These are phyloP conservation scores for Ennomos quercinarius DNA, from an alignment of 2,888 invertebrate genomes.

Conservation along the genomic window DNA sequence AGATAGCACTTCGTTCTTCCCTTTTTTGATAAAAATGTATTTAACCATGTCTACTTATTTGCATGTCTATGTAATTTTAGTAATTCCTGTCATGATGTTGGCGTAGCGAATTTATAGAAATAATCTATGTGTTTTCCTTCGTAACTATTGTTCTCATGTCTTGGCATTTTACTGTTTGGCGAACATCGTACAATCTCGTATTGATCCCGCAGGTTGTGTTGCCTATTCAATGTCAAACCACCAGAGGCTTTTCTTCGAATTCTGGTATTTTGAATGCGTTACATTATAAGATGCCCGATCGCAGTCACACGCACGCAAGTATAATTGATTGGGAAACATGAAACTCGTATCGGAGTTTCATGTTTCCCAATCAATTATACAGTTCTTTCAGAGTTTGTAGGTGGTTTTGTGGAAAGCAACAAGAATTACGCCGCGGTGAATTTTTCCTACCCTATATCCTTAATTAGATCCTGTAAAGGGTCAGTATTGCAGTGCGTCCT, in stretches of 20 bases:
- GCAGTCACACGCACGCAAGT: too few relatives aligned
- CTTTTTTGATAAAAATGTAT: neutral
- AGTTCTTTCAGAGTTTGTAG: neutral
- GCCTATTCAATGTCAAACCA: too few relatives aligned
- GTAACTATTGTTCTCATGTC: neutral
- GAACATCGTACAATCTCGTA: too few relatives aligned
- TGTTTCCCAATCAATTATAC: too few relatives aligned
- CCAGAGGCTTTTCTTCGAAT: too few relatives aligned
- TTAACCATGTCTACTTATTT: neutral
- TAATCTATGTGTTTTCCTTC: neutral
- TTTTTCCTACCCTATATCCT: conserved; percentile 20
- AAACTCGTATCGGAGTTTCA: too few relatives aligned
- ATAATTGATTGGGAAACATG: too few relatives aligned
- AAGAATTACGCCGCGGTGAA: conserved; percentile 7
- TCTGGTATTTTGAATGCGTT: too few relatives aligned
- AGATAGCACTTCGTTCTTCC: conserved; percentile 10
- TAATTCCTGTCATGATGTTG: neutral
- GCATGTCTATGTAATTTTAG: neutral
- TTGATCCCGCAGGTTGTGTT: too few relatives aligned
- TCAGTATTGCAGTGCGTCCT: conserved; percentile 36
- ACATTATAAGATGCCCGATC: too few relatives aligned
- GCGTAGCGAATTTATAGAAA: neutral
- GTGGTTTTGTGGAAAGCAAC: neutral
- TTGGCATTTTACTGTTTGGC: neutral
- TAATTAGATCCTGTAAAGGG: conserved; percentile 30